These are phyloP conservation scores for Lissonota sp. DNA, from an alignment of 2,888 invertebrate genomes.

Conservation along the genomic window DNA sequence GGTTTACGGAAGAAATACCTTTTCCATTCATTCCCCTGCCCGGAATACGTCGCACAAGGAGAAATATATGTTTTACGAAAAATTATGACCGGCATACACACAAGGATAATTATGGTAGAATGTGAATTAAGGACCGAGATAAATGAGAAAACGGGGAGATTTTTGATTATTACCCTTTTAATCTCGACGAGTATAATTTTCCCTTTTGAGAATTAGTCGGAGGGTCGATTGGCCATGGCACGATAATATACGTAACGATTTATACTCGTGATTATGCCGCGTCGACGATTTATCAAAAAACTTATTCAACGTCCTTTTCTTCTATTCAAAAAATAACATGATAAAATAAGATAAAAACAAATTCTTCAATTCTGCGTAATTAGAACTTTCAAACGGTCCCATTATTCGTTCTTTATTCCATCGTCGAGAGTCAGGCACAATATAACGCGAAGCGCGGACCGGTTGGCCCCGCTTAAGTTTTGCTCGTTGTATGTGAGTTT, in stretches of 20 bases:
- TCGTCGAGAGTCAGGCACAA: not conserved
- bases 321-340: not conserved
- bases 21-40: constrained; percentile 21
- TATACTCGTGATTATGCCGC: constrained; percentile 10
- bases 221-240: constrained; percentile 48
- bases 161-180: constrained; percentile 84
- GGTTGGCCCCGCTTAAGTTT: constrained; percentile 35
- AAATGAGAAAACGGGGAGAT: constrained; percentile 66
- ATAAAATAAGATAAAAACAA: not conserved
- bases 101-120: constrained; percentile 63
- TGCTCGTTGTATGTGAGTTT: constrained; percentile 30
- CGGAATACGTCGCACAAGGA: constrained; percentile 59
- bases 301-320: not conserved
- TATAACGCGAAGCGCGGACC: constrained; percentile 20
- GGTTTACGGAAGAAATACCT: constrained; percentile 1
- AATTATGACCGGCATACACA: constrained; percentile 70
- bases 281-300: constrained; percentile 33
- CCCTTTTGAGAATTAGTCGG: constrained; percentile 44
- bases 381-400: too few relatives aligned
- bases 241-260: constrained; percentile 19
- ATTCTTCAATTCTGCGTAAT: not conserved
- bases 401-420: too few relatives aligned
- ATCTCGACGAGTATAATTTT: constrained; percentile 70
- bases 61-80: constrained; percentile 78
- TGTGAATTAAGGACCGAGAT: constrained; percentile 76